Evolutionary conservation across 1,140 invertebrate genomes (phyloP), one percentile per base, ranked within the genome.

Genomic region (Macrostomum lignano): DNA sequence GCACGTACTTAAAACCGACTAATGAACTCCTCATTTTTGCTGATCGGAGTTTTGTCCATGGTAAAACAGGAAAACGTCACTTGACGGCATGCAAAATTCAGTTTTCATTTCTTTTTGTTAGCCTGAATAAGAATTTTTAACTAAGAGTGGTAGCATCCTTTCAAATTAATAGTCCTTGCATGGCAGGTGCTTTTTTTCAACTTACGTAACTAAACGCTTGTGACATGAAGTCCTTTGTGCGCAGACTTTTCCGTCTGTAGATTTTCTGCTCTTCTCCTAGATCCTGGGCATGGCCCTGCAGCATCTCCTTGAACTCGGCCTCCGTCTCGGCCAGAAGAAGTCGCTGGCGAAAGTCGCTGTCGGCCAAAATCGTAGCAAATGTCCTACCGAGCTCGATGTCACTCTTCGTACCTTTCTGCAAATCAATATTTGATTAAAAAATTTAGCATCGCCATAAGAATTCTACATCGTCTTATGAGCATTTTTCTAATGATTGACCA

Each of bases 391-490:
- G 67, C 46, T 70, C 68, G 37, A 68, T 42, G 7, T 67, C 66
- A 43, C 63, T 68, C 44, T 69, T 69, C 21, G 67, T 70, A n/a
- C 65, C 65, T 63, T 70, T 69, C 65, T 68, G 46, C 10, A 44
- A n/a, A n/a, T n/a, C n/a, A n/a, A n/a, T n/a, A n/a, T n/a, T n/a
- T n/a, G n/a, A n/a, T n/a, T n/a, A n/a, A n/a, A n/a, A n/a, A n/a
- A n/a, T n/a, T n/a, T n/a, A n/a, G n/a, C n/a, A n/a, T n/a, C n/a
- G n/a, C n/a, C n/a, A n/a, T n/a, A n/a, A n/a, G n/a, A n/a, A n/a
- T n/a, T n/a, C n/a, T n/a, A n/a, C n/a, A n/a, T n/a, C n/a, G n/a
- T n/a, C n/a, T n/a, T n/a, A n/a, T n/a, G n/a, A n/a, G n/a, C n/a
- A n/a, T n/a, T n/a, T n/a, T n/a, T n/a, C n/a, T n/a, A n/a, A n/a